phyloP scores from a whole-genome alignment of 2,888 invertebrate species.

The Lasioglossum lativentre region DNA sequence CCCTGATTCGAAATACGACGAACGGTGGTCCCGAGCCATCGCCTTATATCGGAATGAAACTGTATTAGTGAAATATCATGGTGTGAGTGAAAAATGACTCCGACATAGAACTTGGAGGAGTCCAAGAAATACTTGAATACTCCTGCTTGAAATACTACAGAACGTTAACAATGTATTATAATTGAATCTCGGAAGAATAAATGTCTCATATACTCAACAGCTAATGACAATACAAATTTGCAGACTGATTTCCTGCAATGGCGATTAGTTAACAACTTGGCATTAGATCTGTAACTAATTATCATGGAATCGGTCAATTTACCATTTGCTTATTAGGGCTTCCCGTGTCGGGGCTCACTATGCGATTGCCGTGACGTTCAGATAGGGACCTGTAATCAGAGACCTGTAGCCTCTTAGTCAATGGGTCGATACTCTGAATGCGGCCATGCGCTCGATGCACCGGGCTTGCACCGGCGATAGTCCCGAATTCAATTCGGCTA shows the following conservation, averaged over 20 bases:
- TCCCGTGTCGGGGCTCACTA: slow-evolving; percentile 21
- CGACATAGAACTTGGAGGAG: no score
- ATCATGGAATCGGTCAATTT: slow-evolving; percentile 17
- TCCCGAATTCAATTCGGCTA: slow-evolving; percentile 41
- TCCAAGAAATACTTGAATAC: no score
- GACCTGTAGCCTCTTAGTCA: slow-evolving; percentile 50
- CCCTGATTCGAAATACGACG: no score
- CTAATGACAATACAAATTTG: background rate
- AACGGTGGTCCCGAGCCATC: no score
- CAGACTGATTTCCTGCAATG: background rate
- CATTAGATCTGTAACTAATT: slow-evolving; percentile 30
- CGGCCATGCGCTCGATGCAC: slow-evolving; percentile 27
- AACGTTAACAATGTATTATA: background rate
- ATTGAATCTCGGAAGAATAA: background rate
- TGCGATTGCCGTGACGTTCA: slow-evolving; percentile 38
- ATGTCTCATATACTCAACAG: no score
- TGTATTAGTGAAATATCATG: no score
- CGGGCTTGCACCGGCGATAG: slow-evolving; percentile 31
- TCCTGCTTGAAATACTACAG: no score
- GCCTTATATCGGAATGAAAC: no score
- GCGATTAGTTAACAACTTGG: background rate
- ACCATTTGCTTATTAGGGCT: slow-evolving; percentile 30
- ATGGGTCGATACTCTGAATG: slow-evolving; percentile 44
- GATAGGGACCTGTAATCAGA: slow-evolving; percentile 53
- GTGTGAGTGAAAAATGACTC: no score